phyloP scores from a whole-genome alignment of 2,113 vertebrate genomes.

The Syrmaticus mikado region DNA sequence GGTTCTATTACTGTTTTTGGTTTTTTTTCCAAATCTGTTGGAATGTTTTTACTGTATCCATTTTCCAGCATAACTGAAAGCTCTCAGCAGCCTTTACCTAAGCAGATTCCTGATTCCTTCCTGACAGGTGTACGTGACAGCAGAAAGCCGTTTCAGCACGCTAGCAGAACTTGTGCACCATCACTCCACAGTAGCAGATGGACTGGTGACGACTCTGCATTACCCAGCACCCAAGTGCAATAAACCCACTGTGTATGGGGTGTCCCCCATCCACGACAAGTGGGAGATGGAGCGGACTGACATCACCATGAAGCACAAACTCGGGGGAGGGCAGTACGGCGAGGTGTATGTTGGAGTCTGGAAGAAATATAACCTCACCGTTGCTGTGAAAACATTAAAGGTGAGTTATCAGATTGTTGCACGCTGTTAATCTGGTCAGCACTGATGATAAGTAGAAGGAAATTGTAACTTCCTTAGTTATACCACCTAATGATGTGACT shows the following conservation, averaged over 20 bases:
- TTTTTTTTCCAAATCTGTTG: background rate
- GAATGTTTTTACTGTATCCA: background rate
- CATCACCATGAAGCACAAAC: conserved; percentile 99
- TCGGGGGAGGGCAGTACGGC: conserved; percentile 97
- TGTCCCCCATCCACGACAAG: conserved; percentile 99
- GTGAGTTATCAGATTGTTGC: conserved; percentile 67
- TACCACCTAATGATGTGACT: background rate
- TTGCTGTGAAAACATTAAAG: conserved; percentile 98
- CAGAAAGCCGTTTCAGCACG: conserved; percentile 96
- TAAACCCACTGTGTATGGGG: conserved; percentile 98
- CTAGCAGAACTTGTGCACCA: conserved; percentile 98
- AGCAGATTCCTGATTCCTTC: background rate
- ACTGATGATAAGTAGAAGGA: background rate
- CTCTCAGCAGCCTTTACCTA: background rate
- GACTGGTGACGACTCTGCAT: conserved; percentile 96
- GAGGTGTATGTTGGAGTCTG: conserved; percentile 98
- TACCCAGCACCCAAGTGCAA: conserved; percentile 99
- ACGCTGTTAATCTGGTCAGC: background rate
- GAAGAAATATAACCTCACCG: conserved; percentile 98
- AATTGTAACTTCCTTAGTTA: background rate
- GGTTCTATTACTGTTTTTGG: too few species aligned
- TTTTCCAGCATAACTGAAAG: background rate
- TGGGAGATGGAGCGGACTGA: conserved; percentile 99
- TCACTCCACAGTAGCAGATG: conserved; percentile 97
- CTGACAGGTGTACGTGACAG: conserved; percentile 93